These are phyloP conservation scores for Oppia nitens DNA, from an alignment of 1,140 invertebrate genomes.

Conservation along the genomic window DNA sequence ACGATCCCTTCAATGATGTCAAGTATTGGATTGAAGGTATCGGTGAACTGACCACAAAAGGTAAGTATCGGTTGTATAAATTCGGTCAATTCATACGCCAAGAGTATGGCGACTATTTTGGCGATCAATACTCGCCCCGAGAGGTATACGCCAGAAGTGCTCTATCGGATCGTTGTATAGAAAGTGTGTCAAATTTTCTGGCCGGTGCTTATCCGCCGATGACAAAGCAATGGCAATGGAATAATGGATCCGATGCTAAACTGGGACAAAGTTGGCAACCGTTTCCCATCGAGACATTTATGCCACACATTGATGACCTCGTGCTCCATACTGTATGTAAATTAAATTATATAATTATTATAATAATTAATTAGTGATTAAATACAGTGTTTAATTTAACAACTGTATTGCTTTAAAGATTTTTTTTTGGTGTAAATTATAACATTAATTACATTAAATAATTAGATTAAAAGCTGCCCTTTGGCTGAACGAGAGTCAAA, in stretches of 20 bases:
- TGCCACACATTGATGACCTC: conserved; percentile 1
- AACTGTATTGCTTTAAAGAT: no score
- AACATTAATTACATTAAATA: no score
- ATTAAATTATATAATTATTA: no score
- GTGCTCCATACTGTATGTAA: no score
- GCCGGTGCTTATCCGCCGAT: conserved; percentile 15
- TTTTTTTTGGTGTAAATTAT: no score
- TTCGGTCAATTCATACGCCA: conserved; percentile 43
- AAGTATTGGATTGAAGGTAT: conserved; percentile 47
- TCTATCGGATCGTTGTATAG: conserved; percentile 58
- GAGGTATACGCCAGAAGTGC: conserved; percentile 57
- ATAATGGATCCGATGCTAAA: conserved; percentile 20
- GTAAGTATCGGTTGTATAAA: conserved; percentile 17
- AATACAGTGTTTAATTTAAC: no score
- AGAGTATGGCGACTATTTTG: conserved; percentile 46
- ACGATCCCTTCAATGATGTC: conserved; percentile 43
- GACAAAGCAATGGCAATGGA: conserved; percentile 34
- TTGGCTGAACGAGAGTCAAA: neutral
- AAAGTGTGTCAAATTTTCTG: conserved; percentile 43
- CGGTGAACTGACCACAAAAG: conserved; percentile 61
- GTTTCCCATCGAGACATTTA: conserved; percentile 44
- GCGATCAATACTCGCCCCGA: conserved; percentile 35
- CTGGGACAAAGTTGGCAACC: conserved; percentile 49
- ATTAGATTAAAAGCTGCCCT: conserved; percentile 3
- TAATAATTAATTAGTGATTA: no score